Conservation (phyloP, 2,113 vertebrate genomes). For the Speoplatyrhinus poulsoni region DNA sequence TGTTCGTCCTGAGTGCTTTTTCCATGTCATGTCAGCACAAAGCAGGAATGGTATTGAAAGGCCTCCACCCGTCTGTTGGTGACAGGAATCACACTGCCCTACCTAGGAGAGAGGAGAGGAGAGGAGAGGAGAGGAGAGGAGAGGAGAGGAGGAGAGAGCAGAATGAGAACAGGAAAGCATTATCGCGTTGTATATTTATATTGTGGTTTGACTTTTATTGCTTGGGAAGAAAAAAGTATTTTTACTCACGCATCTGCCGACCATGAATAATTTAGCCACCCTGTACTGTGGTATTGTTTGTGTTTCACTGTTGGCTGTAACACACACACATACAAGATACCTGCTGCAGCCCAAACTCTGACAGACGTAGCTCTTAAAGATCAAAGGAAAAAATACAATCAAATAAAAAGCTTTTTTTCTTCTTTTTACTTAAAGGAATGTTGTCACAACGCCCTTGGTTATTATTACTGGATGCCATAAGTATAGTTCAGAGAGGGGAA, state of each 20-base stretch:
- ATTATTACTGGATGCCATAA: background rate
- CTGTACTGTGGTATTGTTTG: conserved; percentile 44
- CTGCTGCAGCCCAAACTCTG: background rate
- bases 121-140: conserved; percentile 6
- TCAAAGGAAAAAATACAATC: background rate
- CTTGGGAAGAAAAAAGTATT: background rate
- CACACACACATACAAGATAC: conserved; percentile 32
- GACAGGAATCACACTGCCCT: conserved; percentile 56
- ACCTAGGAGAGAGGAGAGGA: conserved; percentile 13
- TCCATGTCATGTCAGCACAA: conserved; percentile 46
- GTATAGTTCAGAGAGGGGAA: background rate
- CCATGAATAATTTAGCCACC: conserved; percentile 62
- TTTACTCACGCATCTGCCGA: conserved; percentile 35
- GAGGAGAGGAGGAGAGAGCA: background rate
- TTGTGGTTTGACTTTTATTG: background rate
- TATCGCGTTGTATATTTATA: background rate
- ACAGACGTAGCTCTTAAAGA: too few relatives aligned
- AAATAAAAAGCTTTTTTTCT: background rate
- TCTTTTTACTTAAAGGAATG: background rate
- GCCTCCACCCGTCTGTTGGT: conserved; percentile 57
- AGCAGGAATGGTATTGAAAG: conserved; percentile 16
- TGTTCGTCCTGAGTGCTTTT: conserved; percentile 60
- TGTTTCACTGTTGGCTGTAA: conserved; percentile 39
- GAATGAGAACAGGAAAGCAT: background rate
- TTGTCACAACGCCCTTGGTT: background rate